Conservation (phyloP, 2,113 vertebrate genomes). For the Muscicapa adusta region DNA sequence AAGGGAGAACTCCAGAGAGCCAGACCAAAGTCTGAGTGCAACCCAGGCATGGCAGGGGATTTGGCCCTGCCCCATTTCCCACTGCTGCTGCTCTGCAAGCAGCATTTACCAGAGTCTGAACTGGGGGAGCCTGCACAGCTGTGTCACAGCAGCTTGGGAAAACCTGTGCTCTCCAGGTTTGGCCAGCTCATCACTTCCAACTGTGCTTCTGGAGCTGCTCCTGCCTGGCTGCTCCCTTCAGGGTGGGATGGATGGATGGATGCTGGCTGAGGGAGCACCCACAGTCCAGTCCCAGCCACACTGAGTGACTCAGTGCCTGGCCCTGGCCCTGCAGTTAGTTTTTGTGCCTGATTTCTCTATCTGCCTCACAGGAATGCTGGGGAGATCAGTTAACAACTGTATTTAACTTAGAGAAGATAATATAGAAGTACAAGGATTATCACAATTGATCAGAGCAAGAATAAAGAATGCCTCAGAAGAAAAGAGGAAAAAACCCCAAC, state of each 20-base stretch:
- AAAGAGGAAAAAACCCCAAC: neutral
- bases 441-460: accelerated
- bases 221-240: neutral
- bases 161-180: neutral
- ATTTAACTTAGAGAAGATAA: neutral
- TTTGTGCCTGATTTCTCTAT: neutral
- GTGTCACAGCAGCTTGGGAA: neutral
- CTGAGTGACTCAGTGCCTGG: neutral
- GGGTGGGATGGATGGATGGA: neutral
- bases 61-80: accelerated
- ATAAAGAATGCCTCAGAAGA: neutral
- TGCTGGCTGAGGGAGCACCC: neutral
- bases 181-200: neutral
- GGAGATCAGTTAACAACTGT: neutral
- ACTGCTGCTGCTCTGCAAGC: neutral
- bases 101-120: neutral
- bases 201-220: neutral
- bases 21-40: neutral
- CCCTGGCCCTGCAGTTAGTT: neutral
- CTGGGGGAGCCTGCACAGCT: neutral
- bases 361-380: neutral
- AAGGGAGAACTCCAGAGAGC: neutral
- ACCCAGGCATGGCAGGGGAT: neutral
- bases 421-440: neutral
- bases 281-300: neutral